phyloP scores from a whole-genome alignment of 2,113 vertebrate species.

The Daphoenositta chrysoptera region DNA sequence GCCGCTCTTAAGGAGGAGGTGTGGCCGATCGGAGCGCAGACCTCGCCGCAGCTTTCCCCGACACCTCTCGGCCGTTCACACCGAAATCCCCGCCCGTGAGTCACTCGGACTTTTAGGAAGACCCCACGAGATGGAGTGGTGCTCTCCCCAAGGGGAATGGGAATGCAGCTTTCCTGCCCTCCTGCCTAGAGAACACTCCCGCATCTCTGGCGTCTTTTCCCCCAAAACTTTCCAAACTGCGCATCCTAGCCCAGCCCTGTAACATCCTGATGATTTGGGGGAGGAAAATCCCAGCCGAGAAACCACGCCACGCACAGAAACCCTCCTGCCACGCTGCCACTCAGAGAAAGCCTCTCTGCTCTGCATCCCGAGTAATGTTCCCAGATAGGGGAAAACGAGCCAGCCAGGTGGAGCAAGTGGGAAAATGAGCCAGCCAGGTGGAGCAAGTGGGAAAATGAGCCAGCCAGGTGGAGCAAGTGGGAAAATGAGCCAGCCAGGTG shows the following conservation, averaged over 20 bases:
- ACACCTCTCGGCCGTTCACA: not conserved
- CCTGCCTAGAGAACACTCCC: fast-evolving
- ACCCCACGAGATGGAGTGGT: not conserved
- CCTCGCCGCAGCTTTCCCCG: not conserved
- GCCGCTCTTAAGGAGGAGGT: not conserved
- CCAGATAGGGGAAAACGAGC: not conserved
- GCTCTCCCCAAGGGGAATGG: not conserved
- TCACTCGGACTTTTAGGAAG: not conserved
- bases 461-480: not conserved
- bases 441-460: not conserved
- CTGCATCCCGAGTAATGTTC: not conserved
- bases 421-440: not conserved
- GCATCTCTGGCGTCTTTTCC: fast-evolving
- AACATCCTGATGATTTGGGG: fast-evolving
- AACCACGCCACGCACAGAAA: fast-evolving
- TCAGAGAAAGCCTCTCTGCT: not conserved
- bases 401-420: not conserved
- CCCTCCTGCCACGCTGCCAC: not conserved
- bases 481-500: not conserved
- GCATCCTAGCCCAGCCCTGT: fast-evolving
- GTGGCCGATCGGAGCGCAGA: not conserved
- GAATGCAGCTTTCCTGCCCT: not conserved
- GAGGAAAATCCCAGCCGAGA: not conserved
- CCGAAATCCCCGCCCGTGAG: fast-evolving
- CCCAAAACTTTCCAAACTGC: not conserved